Evolutionary conservation across 2,797 vertebrate genomes (phyloP).

Genomic region (Trachops cirrhosus): DNA sequence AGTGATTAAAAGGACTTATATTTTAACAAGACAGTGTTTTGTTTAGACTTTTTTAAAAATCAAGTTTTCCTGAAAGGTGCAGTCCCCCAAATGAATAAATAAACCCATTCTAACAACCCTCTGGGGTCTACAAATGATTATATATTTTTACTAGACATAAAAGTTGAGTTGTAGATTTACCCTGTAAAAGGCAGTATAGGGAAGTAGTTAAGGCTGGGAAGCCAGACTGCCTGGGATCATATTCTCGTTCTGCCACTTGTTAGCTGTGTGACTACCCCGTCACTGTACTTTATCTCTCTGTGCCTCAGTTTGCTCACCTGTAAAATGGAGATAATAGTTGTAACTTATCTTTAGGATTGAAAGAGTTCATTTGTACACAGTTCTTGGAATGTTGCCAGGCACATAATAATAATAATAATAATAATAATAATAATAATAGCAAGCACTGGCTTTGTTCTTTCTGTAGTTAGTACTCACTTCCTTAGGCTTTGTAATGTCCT

Average conservation of each 20-base stretch:
- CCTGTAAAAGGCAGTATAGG: neutral
- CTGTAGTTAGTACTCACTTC: neutral
- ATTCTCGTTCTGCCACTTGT: neutral
- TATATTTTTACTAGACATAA: neutral
- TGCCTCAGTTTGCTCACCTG: neutral
- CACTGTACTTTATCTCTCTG: neutral
- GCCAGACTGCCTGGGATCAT: neutral
- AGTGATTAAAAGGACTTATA: neutral
- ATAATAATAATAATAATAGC: neutral
- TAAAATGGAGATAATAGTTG: neutral
- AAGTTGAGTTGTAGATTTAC: conserved; percentile 9
- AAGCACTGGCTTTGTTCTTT: neutral
- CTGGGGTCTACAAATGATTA: neutral
- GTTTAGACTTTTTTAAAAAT: neutral
- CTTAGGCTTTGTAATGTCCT: neutral
- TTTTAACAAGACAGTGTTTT: conserved; percentile 17
- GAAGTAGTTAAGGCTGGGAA: neutral
- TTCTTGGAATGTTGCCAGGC: neutral
- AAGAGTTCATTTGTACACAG: neutral
- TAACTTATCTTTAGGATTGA: neutral
- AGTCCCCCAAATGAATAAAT: neutral
- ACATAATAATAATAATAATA: too few species aligned
- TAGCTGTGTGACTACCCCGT: neutral
- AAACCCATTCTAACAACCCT: neutral
- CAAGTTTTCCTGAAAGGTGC: neutral